phyloP scores from a whole-genome alignment of 2,888 invertebrate species.

The Siphlonurus alternatus region DNA sequence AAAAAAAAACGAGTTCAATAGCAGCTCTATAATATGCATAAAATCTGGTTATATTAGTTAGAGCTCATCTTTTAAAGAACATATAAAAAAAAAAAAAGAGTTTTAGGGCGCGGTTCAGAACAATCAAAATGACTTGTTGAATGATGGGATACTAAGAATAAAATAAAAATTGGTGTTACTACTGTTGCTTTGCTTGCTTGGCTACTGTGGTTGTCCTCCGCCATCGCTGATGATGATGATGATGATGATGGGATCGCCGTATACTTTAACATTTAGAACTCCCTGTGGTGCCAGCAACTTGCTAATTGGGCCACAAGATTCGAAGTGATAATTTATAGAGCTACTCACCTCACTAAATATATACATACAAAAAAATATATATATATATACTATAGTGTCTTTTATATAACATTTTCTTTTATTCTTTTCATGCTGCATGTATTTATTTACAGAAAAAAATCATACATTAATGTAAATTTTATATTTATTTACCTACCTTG shows the following conservation, averaged over 20 bases:
- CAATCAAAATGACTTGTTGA: not conserved
- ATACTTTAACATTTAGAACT: too few relatives aligned
- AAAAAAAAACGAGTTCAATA: too few relatives aligned
- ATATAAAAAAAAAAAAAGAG: too few relatives aligned
- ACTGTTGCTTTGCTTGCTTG: too few relatives aligned
- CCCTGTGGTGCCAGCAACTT: not conserved
- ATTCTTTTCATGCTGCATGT: not conserved
- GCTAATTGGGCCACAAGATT: not conserved
- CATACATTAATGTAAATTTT: too few relatives aligned
- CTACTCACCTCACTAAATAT: too few relatives aligned
- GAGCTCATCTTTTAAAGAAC: not conserved
- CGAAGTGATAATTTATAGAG: not conserved
- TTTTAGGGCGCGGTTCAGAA: not conserved
- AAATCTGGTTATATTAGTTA: not conserved
- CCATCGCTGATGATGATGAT: too few relatives aligned
- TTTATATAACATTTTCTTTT: too few relatives aligned
- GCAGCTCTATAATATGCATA: not conserved
- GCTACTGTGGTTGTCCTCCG: too few relatives aligned
- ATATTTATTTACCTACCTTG: not conserved
- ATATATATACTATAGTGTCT: too few relatives aligned
- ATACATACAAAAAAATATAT: not conserved
- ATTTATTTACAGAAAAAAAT: not conserved
- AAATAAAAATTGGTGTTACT: too few relatives aligned
- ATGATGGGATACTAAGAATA: not conserved
- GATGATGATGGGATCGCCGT: too few relatives aligned